A percentile compares a stretch with the other conserved stretches of the same genome.
Conservation (phyloP, 2,113 vertebrate species). For the Ictalurus furcatus region DNA sequence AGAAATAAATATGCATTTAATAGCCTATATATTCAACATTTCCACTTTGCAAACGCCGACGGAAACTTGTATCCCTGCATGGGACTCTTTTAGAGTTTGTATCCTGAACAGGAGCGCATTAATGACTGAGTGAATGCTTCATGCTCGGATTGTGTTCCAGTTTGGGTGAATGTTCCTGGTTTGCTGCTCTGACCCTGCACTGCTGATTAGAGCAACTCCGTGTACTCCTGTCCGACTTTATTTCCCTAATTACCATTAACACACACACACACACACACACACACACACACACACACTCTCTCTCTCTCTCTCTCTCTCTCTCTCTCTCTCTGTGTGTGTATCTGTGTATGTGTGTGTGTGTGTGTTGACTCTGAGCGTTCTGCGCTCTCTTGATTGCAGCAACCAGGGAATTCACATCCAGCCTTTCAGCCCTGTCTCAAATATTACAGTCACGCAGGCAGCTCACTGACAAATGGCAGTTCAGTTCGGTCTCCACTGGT, state of each 20-base stretch:
- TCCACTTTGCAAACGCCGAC: neutral
- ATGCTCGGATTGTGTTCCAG: constrained; percentile 23
- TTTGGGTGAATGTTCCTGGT: constrained; percentile 23
- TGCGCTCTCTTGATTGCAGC: constrained; percentile 11
- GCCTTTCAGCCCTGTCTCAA: neutral
- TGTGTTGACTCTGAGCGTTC: constrained; percentile 5
- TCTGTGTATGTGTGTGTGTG: constrained; percentile 4
- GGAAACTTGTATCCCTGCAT: neutral
- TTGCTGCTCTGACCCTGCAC: constrained; percentile 29
- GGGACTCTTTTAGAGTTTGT: neutral
- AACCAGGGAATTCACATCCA: constrained; percentile 10
- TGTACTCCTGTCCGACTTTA: constrained; percentile 27
- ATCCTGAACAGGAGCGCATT: constrained; percentile 21
- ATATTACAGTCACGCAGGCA: constrained; percentile 21
- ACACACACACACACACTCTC: no score
- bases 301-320: no score
- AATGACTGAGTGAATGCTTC: constrained; percentile 27
- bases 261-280: neutral
- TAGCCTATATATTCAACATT: neutral
- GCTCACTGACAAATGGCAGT: neutral
- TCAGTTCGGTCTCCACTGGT: neutral
- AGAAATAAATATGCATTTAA: no score
- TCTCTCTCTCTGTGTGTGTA: neutral
- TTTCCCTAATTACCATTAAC: constrained; percentile 41
- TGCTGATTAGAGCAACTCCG: constrained; percentile 34